These are phyloP conservation scores for Akabosia matsudoensis DNA, from an alignment of 1,140 invertebrate species.

Conservation along the genomic window DNA sequence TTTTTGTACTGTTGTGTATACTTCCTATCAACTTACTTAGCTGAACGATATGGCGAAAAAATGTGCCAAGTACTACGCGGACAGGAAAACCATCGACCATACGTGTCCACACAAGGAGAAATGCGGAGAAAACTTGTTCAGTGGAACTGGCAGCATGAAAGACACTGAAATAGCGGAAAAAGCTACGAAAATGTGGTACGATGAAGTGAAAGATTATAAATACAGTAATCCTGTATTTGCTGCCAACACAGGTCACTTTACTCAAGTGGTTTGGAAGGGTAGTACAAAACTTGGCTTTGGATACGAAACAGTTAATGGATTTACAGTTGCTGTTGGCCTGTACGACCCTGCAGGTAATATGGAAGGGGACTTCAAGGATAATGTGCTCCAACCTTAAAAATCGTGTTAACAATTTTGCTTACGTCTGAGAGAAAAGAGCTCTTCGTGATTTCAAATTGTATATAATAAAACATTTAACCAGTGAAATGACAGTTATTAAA, in stretches of 20 bases:
- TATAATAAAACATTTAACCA: neutral
- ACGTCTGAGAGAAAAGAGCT: neutral
- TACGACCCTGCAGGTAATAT: constrained; percentile 83
- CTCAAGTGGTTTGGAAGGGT: constrained; percentile 76
- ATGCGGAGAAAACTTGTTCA: constrained; percentile 33
- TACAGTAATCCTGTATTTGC: constrained; percentile 6
- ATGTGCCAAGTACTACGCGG: constrained; percentile 37
- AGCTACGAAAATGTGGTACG: constrained; percentile 30
- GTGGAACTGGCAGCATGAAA: constrained; percentile 11
- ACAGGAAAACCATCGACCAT: constrained; percentile 28
- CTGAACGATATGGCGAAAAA: constrained; percentile 30
- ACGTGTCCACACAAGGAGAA: constrained; percentile 22
- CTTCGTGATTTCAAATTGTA: neutral
- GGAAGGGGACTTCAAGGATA: constrained; percentile 69
- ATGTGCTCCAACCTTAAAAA: constrained; percentile 56
- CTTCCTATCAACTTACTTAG: neutral
- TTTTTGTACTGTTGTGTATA: neutral
- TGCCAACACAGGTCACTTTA: constrained; percentile 58
- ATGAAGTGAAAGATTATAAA: constrained; percentile 25
- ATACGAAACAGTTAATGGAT: constrained; percentile 66
- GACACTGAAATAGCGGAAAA: neutral
- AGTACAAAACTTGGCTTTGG: constrained; percentile 74
- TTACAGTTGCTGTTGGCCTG: constrained; percentile 76
- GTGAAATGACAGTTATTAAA: too few species aligned
- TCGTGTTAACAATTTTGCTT: neutral